Percentiles rank a stretch among this genome's conserved stretches.
phyloP scores from a whole-genome alignment of 2,888 invertebrate species.

The Drosophila conformis region DNA sequence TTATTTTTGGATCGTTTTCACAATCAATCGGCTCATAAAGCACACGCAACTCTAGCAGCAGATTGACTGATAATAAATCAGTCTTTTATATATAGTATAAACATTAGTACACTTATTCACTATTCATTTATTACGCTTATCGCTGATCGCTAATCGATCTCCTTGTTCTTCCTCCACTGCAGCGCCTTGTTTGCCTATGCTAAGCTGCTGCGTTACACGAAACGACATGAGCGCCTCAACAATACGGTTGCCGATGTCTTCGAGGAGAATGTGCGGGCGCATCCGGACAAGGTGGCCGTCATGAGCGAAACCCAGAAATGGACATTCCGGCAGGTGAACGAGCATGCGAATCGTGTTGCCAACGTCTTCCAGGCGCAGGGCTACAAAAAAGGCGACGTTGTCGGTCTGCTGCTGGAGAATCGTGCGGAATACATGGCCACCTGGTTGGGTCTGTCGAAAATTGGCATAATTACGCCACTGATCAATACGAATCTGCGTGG shows the following conservation, averaged over 20 bases:
- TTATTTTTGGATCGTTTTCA: conserved; percentile 56
- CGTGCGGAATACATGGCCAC: conserved; percentile 95
- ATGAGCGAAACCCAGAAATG: conserved; percentile 90
- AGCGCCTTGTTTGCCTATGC: conserved; percentile 91
- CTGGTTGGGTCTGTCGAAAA: conserved; percentile 97
- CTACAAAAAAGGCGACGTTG: conserved; percentile 93
- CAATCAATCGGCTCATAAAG: conserved; percentile 50
- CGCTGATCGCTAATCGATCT: conserved; percentile 11
- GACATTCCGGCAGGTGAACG: conserved; percentile 94
- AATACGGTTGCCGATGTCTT: conserved; percentile 92
- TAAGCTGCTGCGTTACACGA: conserved; percentile 88
- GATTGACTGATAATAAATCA: conserved; percentile 39
- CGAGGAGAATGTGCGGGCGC: conserved; percentile 89
- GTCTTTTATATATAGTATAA: background rate
- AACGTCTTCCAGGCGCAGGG: conserved; percentile 92
- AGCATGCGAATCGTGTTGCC: conserved; percentile 93
- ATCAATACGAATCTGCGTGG: conserved; percentile 96
- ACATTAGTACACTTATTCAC: background rate
- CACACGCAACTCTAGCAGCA: conserved; percentile 36
- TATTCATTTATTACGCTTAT: conserved; percentile 18
- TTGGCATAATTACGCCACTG: conserved; percentile 93
- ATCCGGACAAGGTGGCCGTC: conserved; percentile 94
- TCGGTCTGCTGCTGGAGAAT: conserved; percentile 95
- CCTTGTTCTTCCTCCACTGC: conserved; percentile 40
- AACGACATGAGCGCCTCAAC: conserved; percentile 88